Conservation (phyloP, 2,113 vertebrate genomes). For the human (Homo sapiens) region DNA sequence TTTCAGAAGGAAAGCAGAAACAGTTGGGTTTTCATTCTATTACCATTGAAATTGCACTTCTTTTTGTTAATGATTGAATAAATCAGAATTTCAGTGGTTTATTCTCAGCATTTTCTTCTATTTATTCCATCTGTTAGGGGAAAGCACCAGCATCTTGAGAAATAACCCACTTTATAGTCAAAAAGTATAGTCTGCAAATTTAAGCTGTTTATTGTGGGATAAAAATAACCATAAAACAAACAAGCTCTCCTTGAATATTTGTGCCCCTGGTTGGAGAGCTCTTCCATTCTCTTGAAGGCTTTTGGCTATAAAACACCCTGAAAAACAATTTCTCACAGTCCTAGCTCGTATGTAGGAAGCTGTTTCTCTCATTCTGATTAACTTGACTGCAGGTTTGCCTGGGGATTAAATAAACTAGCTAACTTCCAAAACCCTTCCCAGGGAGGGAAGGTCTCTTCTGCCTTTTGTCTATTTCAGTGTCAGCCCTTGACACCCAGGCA, state of each 20-base stretch:
- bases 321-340: conserved; percentile 42
- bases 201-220: conserved; percentile 72
- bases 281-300: conserved; percentile 48
- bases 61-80: conserved; percentile 83
- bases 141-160: conserved; percentile 74
- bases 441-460: background rate
- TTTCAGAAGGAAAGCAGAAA: conserved; percentile 79
- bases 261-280: conserved; percentile 59
- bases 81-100: conserved; percentile 80
- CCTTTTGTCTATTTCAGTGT: background rate
- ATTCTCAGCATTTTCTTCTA: conserved; percentile 74
- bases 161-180: conserved; percentile 77
- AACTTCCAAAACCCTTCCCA: conserved; percentile 33
- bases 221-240: conserved; percentile 77
- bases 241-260: conserved; percentile 57
- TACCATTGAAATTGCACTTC: conserved; percentile 77
- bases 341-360: conserved; percentile 29
- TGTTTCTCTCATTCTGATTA: conserved; percentile 59
- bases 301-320: conserved; percentile 53
- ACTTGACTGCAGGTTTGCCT: conserved; percentile 60
- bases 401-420: conserved; percentile 54
- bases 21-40: conserved; percentile 81
- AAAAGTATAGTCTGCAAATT: conserved; percentile 71
- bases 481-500: background rate
- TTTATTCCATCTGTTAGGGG: conserved; percentile 73